phyloP scores from a whole-genome alignment of 2,797 vertebrate species.

The Mormyrops attenuatus region DNA sequence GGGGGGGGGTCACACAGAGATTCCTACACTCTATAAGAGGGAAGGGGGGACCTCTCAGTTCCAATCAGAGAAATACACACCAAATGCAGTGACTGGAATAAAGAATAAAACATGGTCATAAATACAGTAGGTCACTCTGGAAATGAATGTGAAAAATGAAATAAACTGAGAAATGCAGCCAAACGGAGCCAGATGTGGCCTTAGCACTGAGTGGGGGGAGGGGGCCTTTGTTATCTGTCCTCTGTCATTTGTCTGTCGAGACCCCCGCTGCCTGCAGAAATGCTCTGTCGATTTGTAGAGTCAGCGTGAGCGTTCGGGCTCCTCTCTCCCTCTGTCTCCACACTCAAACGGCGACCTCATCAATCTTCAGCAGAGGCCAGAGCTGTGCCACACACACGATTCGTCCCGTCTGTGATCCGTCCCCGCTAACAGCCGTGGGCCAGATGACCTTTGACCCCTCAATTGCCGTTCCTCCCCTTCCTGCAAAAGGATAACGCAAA shows the following conservation, averaged over 20 bases:
- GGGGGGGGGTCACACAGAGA: neutral
- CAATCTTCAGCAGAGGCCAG: neutral
- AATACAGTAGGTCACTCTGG: conserved; percentile 15
- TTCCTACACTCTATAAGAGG: neutral
- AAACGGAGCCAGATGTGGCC: conserved; percentile 23
- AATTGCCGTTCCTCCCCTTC: neutral
- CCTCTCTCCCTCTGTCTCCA: neutral
- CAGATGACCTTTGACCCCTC: neutral
- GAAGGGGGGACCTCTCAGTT: neutral
- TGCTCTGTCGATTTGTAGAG: conserved; percentile 16
- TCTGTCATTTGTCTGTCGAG: conserved; percentile 8
- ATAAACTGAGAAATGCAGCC: conserved; percentile 12
- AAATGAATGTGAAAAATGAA: neutral
- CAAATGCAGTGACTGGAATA: neutral
- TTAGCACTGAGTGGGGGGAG: conserved; percentile 8
- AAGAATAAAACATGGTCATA: neutral
- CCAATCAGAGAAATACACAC: neutral
- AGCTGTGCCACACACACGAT: neutral
- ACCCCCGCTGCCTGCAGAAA: neutral
- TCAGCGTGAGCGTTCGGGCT: conserved; percentile 7
- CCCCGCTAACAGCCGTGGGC: neutral
- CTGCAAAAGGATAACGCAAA: neutral
- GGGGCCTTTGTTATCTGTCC: conserved; percentile 44
- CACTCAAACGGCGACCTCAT: neutral
- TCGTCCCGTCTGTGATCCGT: too few species aligned